A percentile compares a stretch with the other conserved stretches of the same genome.
phyloP scores from a whole-genome alignment of 2,797 vertebrate species.

The Dipus sagitta region DNA sequence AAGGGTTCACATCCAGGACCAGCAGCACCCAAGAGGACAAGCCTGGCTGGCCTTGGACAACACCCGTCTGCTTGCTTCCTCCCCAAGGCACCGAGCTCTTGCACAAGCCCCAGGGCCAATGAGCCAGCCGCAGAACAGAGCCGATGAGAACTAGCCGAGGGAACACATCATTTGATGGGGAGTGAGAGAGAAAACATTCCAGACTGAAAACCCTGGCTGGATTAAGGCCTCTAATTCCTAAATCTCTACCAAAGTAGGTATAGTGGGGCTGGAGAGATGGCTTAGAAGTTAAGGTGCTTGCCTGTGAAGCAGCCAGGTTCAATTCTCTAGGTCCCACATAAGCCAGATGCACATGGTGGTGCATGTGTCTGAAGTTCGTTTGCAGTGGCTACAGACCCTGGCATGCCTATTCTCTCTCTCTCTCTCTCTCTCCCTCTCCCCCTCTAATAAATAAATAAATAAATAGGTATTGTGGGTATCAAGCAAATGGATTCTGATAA shows the following conservation, averaged over 20 bases:
- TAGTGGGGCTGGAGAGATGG: no score
- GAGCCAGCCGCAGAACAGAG: not conserved
- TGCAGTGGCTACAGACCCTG: no score
- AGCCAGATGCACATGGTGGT: no score
- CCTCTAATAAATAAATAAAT: no score
- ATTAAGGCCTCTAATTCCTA: not conserved
- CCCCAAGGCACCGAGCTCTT: not conserved
- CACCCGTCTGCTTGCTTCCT: not conserved
- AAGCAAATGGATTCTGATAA: accelerated
- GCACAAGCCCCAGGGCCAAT: not conserved
- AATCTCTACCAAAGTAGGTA: not conserved
- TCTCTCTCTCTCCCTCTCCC: no score
- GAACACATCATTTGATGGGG: not conserved
- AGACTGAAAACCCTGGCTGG: not conserved
- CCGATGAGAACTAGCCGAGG: not conserved
- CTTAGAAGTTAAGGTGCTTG: no score
- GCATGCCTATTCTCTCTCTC: no score
- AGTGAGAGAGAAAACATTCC: not conserved
- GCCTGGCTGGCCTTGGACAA: not conserved
- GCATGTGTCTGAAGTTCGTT: no score
- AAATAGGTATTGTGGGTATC: not conserved
- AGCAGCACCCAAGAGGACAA: not conserved
- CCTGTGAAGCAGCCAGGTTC: no score
- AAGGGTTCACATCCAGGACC: not conserved
- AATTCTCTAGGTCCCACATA: no score